Evolutionary conservation across 2,888 invertebrate species (phyloP).

Genomic region (Latheticus oryzae): DNA sequence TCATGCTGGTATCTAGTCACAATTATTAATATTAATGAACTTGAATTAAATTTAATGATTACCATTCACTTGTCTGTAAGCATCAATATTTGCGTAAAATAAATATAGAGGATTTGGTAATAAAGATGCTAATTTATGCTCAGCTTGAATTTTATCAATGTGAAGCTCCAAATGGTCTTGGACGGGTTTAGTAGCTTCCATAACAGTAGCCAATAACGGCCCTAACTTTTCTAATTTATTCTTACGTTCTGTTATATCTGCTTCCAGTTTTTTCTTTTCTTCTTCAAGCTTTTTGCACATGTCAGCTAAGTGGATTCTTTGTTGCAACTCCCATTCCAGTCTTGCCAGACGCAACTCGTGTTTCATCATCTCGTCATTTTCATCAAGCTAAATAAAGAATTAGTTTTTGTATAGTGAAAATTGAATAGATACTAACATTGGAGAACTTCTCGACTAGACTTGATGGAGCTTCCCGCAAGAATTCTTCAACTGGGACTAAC

Average conservation of each 20-base stretch:
- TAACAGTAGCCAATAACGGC: conserved; percentile 79
- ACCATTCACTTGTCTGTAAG: conserved; percentile 83
- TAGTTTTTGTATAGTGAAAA: conserved; percentile 1
- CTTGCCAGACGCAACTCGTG: conserved; percentile 88
- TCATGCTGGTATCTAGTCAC: conserved; percentile 62
- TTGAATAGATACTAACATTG: conserved; percentile 48
- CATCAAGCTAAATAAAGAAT: conserved; percentile 52
- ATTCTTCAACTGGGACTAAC: conserved; percentile 85
- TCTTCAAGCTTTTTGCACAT: conserved; percentile 80
- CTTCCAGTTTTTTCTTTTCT: conserved; percentile 80
- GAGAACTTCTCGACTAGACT: conserved; percentile 61
- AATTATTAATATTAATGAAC: background rate
- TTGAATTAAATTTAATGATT: conserved; percentile 51
- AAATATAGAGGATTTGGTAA: conserved; percentile 87
- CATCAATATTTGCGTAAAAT: conserved; percentile 85
- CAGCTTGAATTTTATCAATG: conserved; percentile 81
- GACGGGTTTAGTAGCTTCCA: conserved; percentile 86
- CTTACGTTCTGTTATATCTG: conserved; percentile 62
- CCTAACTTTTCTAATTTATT: conserved; percentile 81
- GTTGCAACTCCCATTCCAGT: conserved; percentile 91
- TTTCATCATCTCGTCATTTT: conserved; percentile 66
- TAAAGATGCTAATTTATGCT: conserved; percentile 79
- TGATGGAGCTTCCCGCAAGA: conserved; percentile 82
- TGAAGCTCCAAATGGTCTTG: conserved; percentile 88
- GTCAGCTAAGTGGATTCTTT: conserved; percentile 84